Evolutionary conservation across 30 jellyfish, hydroid and myxozoan genomes (phyloP).

Genomic region (Cassiopea andromeda): DNA sequence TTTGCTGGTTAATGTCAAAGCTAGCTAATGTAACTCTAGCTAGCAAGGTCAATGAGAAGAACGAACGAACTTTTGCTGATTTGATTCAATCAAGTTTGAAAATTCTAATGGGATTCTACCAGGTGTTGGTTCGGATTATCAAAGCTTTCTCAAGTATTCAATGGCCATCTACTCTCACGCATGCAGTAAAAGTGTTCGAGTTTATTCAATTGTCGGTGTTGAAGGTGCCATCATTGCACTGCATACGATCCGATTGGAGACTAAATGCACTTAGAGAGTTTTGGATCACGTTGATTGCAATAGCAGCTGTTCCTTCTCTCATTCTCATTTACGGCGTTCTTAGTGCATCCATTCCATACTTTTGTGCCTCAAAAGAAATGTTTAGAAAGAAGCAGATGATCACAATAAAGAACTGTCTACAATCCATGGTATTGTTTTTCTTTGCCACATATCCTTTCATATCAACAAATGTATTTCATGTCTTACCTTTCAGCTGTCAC

Average conservation of each 20-base stretch:
- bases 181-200: neutral
- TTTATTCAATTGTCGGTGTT: conserved; percentile 29
- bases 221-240: conserved; percentile 26
- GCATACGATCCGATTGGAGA: neutral
- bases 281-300: neutral
- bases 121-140: neutral
- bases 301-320: conserved; percentile 19
- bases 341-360: neutral
- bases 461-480: neutral
- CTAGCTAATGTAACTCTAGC: neutral
- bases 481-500: conserved; percentile 59
- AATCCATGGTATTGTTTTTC: conserved; percentile 18
- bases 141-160: neutral
- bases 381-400: neutral
- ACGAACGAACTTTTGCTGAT: conserved; percentile 53
- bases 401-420: conserved; percentile 3
- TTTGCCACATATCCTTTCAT: neutral
- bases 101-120: conserved; percentile 20
- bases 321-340: neutral
- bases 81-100: conserved; percentile 10
- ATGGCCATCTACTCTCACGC: neutral
- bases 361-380: neutral
- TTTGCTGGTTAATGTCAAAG: conserved; percentile 19
- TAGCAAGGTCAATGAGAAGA: neutral
- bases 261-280: conserved; percentile 3